phyloP scores from a whole-genome alignment of 2,797 vertebrate genomes.

The Vipera latastei region DNA sequence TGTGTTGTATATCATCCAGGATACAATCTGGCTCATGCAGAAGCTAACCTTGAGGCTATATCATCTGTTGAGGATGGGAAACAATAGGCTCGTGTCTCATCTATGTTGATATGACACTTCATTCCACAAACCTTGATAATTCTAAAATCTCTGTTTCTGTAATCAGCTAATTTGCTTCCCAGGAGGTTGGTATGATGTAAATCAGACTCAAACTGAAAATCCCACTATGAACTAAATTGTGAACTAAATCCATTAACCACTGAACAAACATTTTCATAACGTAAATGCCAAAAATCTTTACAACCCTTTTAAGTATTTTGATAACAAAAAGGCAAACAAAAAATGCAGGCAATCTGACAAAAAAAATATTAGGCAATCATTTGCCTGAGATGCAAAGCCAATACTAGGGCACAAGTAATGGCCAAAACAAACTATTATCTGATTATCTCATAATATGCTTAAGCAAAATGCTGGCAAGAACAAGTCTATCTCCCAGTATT shows the following conservation, averaged over 20 bases:
- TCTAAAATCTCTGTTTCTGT: background rate
- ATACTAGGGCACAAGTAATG: background rate
- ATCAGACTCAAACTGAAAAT: background rate
- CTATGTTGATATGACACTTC: background rate
- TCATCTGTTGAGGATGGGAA: background rate
- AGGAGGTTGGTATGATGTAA: background rate
- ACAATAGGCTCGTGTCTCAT: background rate
- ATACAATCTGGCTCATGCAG: background rate
- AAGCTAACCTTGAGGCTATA: background rate
- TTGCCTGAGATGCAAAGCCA: background rate
- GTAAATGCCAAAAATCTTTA: background rate
- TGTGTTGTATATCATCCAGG: background rate
- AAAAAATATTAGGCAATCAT: background rate
- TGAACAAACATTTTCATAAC: background rate
- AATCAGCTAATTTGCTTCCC: background rate
- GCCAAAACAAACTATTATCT: slow-evolving; percentile 2
- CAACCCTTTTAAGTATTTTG: background rate
- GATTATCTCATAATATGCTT: background rate
- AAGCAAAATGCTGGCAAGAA: slow-evolving; percentile 12
- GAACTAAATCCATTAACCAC: background rate
- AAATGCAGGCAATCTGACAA: background rate
- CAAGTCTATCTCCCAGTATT: background rate
- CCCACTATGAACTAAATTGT: background rate
- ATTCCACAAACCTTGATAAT: background rate
- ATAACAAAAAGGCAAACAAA: background rate